Evolutionary conservation across 2,888 invertebrate genomes (phyloP), one percentile per base, ranked within the genome.

Genomic region (Marasmarcha lunaedactyla): DNA sequence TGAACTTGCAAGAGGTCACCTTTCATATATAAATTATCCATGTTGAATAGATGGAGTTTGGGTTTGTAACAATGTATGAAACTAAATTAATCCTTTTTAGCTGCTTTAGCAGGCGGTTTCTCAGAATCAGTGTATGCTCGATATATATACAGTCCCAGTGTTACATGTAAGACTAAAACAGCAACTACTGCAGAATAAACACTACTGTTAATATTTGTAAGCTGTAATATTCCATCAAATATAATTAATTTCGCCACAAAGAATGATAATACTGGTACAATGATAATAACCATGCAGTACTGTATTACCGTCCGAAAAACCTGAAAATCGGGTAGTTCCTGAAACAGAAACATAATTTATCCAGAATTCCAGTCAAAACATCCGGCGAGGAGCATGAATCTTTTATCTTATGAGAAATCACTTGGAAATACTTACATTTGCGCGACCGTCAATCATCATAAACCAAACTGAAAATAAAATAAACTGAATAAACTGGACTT

Each of bases 161-260:
- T 91, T 46, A 92, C 58, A 61, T 94, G 94, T 39, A 94, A 72
- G 4, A 90, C 87, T 4, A 92, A 55, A 7, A 94, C 88, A 0
- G 94, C 90, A 35, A 89, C 86, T 30, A 91, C 87, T 14, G 94
- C 94, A 2, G 94, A 88, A 64, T 90, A 92, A 25, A 94, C 91
- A 66, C 91, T 93, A 53, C 90, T 90, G 13, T 87, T 84, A 33
- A 91, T 67, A 15, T 85, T 68, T 35, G 81, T 73, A 46, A 87
- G 53, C 20, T 63, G 58, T 35, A 87, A 71, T 47, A 87, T 72
- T 76, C 88, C 87, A 79, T 93, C 91, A 61, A 93, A 90, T 42
- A 93, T 54, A 41, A 90, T 70, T 36, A 84, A 65, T 70, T 93
- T 93, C 20, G 88, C 84, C 7, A 72, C 55, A 58, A 94, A 93